These are phyloP conservation scores for Eudemis profundana DNA, from an alignment of 2,888 invertebrate species.

Conservation along the genomic window DNA sequence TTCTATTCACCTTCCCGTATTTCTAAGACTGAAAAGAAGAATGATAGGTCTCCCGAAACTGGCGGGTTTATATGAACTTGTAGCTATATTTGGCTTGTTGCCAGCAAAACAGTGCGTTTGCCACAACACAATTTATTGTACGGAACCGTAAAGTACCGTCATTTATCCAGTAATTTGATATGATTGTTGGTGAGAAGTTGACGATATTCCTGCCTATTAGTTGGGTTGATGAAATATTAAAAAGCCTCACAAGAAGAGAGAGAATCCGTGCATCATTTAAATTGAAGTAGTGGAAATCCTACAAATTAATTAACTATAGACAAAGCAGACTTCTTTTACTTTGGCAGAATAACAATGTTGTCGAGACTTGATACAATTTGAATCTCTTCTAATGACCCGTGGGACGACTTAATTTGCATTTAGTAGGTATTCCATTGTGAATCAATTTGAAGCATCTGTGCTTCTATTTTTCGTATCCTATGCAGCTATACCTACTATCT, in stretches of 20 bases:
- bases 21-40: slow-evolving; percentile 9
- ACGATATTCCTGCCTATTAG: slow-evolving; percentile 37
- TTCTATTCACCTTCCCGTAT: slow-evolving; percentile 23
- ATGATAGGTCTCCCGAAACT: slow-evolving; percentile 39
- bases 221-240: slow-evolving; percentile 20
- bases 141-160: slow-evolving; percentile 56
- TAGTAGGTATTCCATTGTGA: not conserved
- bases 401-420: slow-evolving; percentile 4
- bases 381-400: slow-evolving; percentile 21
- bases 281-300: not conserved
- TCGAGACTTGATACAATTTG: slow-evolving; percentile 1
- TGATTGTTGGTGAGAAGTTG: slow-evolving; percentile 50
- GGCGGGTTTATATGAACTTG: slow-evolving; percentile 47
- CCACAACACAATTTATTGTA: slow-evolving; percentile 60
- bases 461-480: not conserved
- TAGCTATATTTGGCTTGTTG: slow-evolving; percentile 53
- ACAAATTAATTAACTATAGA: too few relatives aligned
- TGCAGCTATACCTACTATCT: not conserved
- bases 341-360: not conserved
- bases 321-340: not conserved
- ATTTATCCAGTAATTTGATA: slow-evolving; percentile 55
- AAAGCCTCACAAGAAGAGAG: not conserved
- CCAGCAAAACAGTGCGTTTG: slow-evolving; percentile 61
- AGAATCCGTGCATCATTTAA: not conserved
- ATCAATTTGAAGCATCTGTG: not conserved